Evolutionary conservation across 1,140 invertebrate species (phyloP).

Genomic region (Pseudomyrmex gracilis): DNA sequence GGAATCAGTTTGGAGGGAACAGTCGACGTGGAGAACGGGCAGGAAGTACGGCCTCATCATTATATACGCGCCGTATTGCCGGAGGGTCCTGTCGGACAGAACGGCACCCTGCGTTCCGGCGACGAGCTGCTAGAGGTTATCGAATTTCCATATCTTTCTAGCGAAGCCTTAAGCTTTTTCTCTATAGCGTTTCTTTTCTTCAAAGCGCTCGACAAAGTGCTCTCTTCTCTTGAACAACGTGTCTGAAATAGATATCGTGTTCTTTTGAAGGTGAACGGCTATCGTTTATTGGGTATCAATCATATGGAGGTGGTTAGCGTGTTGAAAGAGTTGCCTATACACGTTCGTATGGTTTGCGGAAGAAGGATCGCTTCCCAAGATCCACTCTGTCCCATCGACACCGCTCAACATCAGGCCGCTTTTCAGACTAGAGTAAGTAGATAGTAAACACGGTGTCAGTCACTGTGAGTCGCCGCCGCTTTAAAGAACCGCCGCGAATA

Average conservation of each 20-base stretch:
- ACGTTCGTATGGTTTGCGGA: constrained; percentile 97
- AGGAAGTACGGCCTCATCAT: constrained; percentile 96
- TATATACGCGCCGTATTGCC: constrained; percentile 97
- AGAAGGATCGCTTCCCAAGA: constrained; percentile 86
- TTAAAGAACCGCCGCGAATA: constrained; percentile 40
- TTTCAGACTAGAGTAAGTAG: constrained; percentile 89
- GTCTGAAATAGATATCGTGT: constrained; percentile 23
- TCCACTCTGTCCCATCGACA: constrained; percentile 87
- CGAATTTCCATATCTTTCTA: constrained; percentile 25
- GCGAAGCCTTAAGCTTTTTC: neutral
- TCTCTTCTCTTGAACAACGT: neutral
- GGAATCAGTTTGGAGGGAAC: constrained; percentile 99
- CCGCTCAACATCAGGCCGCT: constrained; percentile 88
- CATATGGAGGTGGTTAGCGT: constrained; percentile 98
- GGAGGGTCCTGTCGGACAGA: constrained; percentile 97
- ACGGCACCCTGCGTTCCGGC: constrained; percentile 88
- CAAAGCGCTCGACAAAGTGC: constrained; percentile 13
- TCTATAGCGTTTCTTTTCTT: constrained; percentile 14
- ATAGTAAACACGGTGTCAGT: neutral
- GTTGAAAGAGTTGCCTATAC: constrained; percentile 96
- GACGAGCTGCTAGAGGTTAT: constrained; percentile 89
- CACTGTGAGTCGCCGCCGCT: constrained; percentile 28
- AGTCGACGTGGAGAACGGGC: constrained; percentile 96
- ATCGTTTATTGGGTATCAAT: constrained; percentile 97
- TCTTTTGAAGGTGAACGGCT: constrained; percentile 94